Evolutionary conservation across 2,797 vertebrate genomes (phyloP).

Genomic region (Parauchenoglanis punctatus): DNA sequence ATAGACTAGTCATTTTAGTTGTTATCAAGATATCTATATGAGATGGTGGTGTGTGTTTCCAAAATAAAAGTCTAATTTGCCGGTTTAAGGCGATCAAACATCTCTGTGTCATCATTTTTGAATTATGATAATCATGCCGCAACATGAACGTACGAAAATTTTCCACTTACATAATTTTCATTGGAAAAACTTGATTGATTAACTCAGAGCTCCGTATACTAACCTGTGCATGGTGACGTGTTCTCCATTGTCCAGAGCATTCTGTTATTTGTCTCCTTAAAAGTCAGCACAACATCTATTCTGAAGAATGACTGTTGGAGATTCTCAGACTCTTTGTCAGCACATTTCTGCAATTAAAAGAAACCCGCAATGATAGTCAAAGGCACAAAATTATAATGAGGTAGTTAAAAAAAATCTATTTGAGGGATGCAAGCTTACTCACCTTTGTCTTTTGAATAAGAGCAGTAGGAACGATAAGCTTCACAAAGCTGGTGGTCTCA

Average conservation of each 20-base stretch:
- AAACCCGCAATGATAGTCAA: not conserved
- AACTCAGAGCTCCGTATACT: conserved; percentile 61
- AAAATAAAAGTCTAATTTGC: not conserved
- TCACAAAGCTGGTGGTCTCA: conserved; percentile 65
- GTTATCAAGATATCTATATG: not conserved
- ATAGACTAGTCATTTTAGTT: not conserved
- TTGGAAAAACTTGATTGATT: conserved; percentile 36
- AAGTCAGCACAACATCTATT: conserved; percentile 71
- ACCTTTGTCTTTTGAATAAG: conserved; percentile 69
- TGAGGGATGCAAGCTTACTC: conserved; percentile 27
- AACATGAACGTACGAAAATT: not conserved
- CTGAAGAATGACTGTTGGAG: conserved; percentile 69
- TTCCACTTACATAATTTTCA: not conserved
- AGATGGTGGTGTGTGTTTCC: not conserved
- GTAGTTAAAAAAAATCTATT: too few species aligned
- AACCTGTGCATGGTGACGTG: conserved; percentile 71
- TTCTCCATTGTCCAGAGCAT: conserved; percentile 77
- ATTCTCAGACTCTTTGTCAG: conserved; percentile 44
- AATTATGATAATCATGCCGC: not conserved
- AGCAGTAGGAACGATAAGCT: conserved; percentile 59
- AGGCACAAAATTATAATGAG: not conserved
- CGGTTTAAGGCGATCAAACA: not conserved
- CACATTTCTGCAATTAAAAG: conserved; percentile 60
- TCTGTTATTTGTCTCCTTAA: conserved; percentile 72
- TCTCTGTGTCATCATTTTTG: not conserved